These are phyloP conservation scores for Ctenicera cuprea DNA, from an alignment of 2,888 invertebrate species.

Conservation along the genomic window DNA sequence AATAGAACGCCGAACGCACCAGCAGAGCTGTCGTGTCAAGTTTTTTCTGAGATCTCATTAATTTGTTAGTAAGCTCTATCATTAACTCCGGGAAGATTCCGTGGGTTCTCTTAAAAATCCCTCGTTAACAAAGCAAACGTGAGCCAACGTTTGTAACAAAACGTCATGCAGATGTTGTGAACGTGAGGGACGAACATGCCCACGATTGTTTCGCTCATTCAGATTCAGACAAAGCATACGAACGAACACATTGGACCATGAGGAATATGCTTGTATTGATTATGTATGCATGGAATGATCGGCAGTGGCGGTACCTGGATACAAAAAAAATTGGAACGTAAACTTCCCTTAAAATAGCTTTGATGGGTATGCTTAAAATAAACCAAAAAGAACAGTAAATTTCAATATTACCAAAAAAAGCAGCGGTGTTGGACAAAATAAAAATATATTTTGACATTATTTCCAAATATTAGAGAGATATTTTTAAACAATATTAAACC, in stretches of 20 bases:
- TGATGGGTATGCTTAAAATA: neutral
- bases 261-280: slow-evolving; percentile 61
- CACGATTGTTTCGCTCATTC: slow-evolving; percentile 58
- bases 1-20: too few relatives aligned
- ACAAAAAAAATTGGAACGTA: slow-evolving; percentile 1
- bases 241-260: slow-evolving; percentile 60
- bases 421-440: too few relatives aligned
- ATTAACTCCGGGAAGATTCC: neutral
- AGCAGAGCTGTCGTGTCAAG: neutral
- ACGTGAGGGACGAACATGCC: slow-evolving; percentile 53
- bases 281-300: slow-evolving; percentile 60
- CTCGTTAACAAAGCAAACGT: slow-evolving; percentile 25
- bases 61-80: neutral
- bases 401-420: too few relatives aligned
- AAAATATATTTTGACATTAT: too few relatives aligned
- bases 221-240: slow-evolving; percentile 59
- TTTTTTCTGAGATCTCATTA: neutral
- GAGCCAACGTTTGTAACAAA: slow-evolving; percentile 40
- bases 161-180: slow-evolving; percentile 54
- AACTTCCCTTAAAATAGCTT: neutral
- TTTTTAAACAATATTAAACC: too few relatives aligned
- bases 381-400: neutral
- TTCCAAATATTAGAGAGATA: too few relatives aligned
- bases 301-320: slow-evolving; percentile 48
- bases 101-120: slow-evolving; percentile 1